Evolutionary conservation across 2,113 vertebrate genomes (phyloP).

Genomic region (Ochotona princeps): DNA sequence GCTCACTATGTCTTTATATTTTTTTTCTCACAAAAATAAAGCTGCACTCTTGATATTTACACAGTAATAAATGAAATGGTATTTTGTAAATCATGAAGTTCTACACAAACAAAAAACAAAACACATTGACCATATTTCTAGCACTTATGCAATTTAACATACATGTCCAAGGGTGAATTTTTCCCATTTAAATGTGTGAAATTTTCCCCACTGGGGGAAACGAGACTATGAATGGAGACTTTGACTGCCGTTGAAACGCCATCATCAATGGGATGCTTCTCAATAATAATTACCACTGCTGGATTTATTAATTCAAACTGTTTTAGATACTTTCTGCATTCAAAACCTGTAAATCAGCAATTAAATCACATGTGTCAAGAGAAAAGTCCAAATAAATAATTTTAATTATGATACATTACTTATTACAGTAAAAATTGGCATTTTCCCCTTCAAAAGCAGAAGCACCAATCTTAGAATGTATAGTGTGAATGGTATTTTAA

Average conservation of each 20-base stretch:
- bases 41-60: neutral
- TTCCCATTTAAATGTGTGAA: constrained; percentile 22
- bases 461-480: constrained; percentile 91
- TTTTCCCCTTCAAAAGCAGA: constrained; percentile 90
- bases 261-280: constrained; percentile 73
- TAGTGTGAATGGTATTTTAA: constrained; percentile 85
- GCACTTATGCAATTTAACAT: neutral
- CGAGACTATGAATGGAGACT: constrained; percentile 69
- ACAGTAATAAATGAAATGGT: neutral
- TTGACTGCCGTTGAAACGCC: constrained; percentile 53
- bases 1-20: neutral
- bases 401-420: constrained; percentile 92
- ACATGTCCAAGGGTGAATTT: neutral
- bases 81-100: constrained; percentile 2
- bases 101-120: neutral
- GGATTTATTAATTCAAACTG: constrained; percentile 74
- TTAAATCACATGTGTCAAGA: constrained; percentile 86
- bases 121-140: neutral
- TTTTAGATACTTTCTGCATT: constrained; percentile 81
- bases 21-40: constrained; percentile 44
- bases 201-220: constrained; percentile 2
- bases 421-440: constrained; percentile 92
- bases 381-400: constrained; percentile 89
- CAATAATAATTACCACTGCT: constrained; percentile 59
- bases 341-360: constrained; percentile 82